phyloP scores from a whole-genome alignment of 2,797 vertebrate genomes.

The Squalus acanthias region DNA sequence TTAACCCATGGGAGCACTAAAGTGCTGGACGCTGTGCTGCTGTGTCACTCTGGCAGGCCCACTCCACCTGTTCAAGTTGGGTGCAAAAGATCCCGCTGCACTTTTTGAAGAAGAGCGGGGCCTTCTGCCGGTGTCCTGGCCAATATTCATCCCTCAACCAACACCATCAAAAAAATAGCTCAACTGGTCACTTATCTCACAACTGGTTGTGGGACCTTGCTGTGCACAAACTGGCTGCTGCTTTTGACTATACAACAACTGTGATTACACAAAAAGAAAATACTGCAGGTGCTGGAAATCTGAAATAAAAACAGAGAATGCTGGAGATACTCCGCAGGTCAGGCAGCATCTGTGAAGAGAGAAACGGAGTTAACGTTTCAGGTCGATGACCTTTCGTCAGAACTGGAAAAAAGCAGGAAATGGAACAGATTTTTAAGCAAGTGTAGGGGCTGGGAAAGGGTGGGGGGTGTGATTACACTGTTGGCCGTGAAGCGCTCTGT shows the following conservation, averaged over 20 bases:
- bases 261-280: not conserved
- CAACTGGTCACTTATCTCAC: not conserved
- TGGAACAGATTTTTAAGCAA: too few relatives aligned
- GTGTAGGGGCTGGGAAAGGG: too few relatives aligned
- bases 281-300: too few relatives aligned
- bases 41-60: not conserved
- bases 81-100: not conserved
- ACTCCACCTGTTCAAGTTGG: not conserved
- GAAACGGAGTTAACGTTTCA: too few relatives aligned
- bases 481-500: not conserved
- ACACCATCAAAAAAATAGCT: not conserved
- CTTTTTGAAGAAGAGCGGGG: not conserved
- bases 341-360: too few relatives aligned
- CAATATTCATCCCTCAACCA: not conserved
- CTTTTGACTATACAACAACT: not conserved
- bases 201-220: not conserved
- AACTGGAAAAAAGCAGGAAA: too few relatives aligned
- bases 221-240: not conserved
- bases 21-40: not conserved
- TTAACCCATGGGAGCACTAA: not conserved
- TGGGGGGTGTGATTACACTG: not conserved
- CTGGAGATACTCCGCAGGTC: too few relatives aligned
- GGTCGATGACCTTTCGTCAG: too few relatives aligned
- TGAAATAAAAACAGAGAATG: too few relatives aligned
- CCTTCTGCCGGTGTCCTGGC: not conserved